These are phyloP conservation scores for Philantomba maxwellii DNA, from an alignment of 2,113 vertebrate species.

Conservation along the genomic window DNA sequence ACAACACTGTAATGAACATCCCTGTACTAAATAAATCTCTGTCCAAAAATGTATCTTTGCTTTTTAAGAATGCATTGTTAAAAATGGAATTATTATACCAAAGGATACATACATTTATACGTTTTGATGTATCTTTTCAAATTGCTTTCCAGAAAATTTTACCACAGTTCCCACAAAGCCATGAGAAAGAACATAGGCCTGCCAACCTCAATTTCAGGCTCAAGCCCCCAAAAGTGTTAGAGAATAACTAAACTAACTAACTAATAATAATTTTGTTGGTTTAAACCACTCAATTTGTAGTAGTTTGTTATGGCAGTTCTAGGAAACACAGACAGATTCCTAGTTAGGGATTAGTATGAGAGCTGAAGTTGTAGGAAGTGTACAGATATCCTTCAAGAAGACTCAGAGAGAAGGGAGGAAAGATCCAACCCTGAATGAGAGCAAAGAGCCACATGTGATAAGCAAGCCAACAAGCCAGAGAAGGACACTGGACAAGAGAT, in stretches of 20 bases:
- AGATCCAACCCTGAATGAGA: not conserved
- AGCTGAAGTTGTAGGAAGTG: not conserved
- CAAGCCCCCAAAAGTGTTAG: not conserved
- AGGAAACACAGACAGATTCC: not conserved
- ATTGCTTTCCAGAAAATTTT: not conserved
- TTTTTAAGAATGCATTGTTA: not conserved
- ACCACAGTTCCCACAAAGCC: not conserved
- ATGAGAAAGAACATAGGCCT: not conserved
- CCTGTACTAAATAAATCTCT: not conserved
- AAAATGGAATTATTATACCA: not conserved
- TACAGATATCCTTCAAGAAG: not conserved
- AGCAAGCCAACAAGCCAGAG: not conserved
- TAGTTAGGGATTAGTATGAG: not conserved
- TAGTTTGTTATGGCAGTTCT: not conserved
- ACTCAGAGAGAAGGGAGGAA: not conserved
- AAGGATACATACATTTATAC: not conserved
- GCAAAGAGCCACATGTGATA: not conserved
- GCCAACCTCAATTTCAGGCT: not conserved
- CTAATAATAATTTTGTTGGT: not conserved
- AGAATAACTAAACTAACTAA: not conserved
- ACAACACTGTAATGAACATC: not conserved
- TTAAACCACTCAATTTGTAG: not conserved
- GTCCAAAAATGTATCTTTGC: not conserved
- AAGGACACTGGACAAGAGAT: not conserved
- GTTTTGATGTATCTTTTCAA: not conserved